Base-by-base conservation (phyloP, 1,140 invertebrate genomes). In the Drosophila arizonae region DNA sequence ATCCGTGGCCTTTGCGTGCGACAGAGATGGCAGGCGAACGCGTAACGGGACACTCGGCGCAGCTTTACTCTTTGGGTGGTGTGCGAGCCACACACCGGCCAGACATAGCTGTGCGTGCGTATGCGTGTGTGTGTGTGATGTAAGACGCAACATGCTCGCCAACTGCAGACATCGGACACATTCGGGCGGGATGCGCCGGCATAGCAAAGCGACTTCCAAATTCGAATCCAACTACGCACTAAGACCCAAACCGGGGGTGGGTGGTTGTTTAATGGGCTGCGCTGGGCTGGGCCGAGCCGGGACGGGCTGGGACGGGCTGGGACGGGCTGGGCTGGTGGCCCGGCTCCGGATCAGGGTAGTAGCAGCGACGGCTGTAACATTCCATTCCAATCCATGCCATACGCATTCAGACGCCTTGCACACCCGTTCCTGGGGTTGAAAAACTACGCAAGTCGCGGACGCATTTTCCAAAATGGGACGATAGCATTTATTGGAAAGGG, bases 381-480 rank as follows among this genome's bases (percentile, higher is more conserved):
- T 71, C 68, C 58, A 46, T 45, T 24, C 28, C 28, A 30, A 3
- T 2, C 28, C 28, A 46, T 15, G 10, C 28, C 58, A 56, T 63
- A 62, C 67, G 67, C 67, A 70, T 54, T 39, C 50, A 45, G 60
- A 4, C 55, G 36, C 13, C 11, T 39, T 46, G n/a, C 43, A 17
- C n/a, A 41, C 28, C 65, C 68, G 10, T 51, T 50, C 13, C 58
- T 57, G 67, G 81, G 81, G 81, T 86, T 80, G 81, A 86, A 77
- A 77, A 77, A 77, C 63, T 52, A 66, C 55, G 57, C 43, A 84
- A 73, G 64, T 65, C 57, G 62, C 56, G 50, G 24, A 50, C 66
- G 48, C 26, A 77, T 81, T 72, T 79, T 78, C 72, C 30, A 15
- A 80, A 85, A 85, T 64, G 77, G 81, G 81, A 85, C 77, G 52